These are phyloP conservation scores for Ceryle rudis DNA, from an alignment of 2,797 vertebrate genomes.

Conservation along the genomic window DNA sequence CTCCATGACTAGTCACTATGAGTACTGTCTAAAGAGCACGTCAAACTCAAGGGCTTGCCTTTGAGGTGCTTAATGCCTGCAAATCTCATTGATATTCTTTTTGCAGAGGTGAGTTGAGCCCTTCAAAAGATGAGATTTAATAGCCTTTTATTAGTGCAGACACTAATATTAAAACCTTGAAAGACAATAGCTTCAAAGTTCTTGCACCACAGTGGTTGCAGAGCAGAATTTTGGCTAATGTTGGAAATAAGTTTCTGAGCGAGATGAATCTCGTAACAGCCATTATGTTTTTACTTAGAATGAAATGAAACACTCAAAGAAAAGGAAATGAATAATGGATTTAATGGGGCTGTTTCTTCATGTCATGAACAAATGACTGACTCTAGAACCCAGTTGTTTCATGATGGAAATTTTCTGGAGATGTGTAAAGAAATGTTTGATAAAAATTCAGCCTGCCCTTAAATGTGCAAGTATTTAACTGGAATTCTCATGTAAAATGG, in stretches of 20 bases:
- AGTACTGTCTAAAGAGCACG: background rate
- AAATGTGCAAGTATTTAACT: background rate
- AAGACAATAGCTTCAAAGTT: background rate
- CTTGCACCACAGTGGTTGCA: background rate
- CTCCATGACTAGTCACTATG: background rate
- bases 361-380: background rate
- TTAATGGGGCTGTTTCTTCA: background rate
- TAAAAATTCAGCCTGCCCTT: background rate
- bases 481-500: background rate
- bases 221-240: background rate
- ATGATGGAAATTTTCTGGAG: background rate
- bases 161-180: background rate
- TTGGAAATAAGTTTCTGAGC: background rate
- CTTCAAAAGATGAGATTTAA: background rate
- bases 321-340: background rate
- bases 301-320: background rate
- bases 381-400: background rate
- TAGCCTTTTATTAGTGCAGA: background rate
- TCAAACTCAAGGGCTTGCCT: background rate
- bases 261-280: background rate
- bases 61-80: background rate
- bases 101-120: background rate
- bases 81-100: background rate
- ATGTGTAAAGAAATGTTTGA: background rate
- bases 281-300: background rate